Conservation (phyloP, 2,888 invertebrate species). For the Agonopterix alstromeriana region DNA sequence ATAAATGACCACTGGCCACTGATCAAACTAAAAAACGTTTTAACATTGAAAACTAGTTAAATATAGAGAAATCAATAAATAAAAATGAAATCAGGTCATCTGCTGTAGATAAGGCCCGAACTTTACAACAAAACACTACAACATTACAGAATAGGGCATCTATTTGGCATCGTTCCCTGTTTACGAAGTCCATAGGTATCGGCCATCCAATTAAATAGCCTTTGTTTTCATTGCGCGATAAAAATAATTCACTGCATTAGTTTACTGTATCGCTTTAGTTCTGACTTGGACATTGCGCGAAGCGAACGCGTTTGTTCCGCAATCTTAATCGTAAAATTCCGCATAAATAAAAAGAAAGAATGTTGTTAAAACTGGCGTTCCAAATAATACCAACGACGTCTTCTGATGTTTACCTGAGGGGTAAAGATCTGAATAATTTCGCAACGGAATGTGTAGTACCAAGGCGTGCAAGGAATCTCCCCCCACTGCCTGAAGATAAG, state of each 20-base stretch:
- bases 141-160: too few relatives aligned
- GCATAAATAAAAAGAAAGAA: conserved; percentile 16
- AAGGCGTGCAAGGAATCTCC: conserved; percentile 44
- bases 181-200: conserved; percentile 18
- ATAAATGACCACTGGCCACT: too few relatives aligned
- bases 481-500: conserved; percentile 60
- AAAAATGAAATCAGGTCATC: too few relatives aligned
- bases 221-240: conserved; percentile 19
- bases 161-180: conserved; percentile 28
- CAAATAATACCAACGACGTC: conserved; percentile 43
- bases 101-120: too few relatives aligned
- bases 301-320: background rate
- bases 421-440: conserved; percentile 48
- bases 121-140: too few relatives aligned
- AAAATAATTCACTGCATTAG: conserved; percentile 2
- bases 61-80: too few relatives aligned
- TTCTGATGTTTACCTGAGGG: conserved; percentile 43
- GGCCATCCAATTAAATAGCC: conserved; percentile 13
- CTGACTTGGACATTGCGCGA: background rate
- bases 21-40: too few relatives aligned
- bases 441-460: conserved; percentile 58
- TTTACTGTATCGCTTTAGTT: background rate
- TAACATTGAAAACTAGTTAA: too few relatives aligned
- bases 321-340: conserved; percentile 1
- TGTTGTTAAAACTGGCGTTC: conserved; percentile 55